These are phyloP conservation scores for Petrophora chlorosata DNA, from an alignment of 2,888 invertebrate species.

Conservation along the genomic window DNA sequence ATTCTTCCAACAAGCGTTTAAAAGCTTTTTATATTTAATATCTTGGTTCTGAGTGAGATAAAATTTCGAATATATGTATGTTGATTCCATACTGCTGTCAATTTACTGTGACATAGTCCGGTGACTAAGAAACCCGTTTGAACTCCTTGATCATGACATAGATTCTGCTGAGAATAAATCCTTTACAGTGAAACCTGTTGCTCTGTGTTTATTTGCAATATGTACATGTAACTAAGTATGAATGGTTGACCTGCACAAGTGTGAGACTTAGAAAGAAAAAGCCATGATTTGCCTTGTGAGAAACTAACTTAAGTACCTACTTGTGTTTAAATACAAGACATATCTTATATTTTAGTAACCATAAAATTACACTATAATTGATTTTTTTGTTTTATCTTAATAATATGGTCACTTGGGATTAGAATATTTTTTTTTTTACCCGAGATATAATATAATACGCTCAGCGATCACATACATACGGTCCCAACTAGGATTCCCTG, in stretches of 20 bases:
- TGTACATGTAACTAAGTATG: conserved; percentile 39
- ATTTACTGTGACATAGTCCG: conserved; percentile 13
- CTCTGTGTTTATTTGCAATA: conserved; percentile 53
- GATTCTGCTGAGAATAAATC: conserved; percentile 70
- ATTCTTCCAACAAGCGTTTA: too few species aligned
- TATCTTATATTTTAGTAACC: too few species aligned
- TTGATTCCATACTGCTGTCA: conserved; percentile 1
- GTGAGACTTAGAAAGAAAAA: not conserved
- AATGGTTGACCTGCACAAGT: conserved; percentile 9
- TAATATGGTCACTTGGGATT: too few species aligned
- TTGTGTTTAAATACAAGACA: too few species aligned
- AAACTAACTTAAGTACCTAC: too few species aligned
- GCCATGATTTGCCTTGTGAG: too few species aligned
- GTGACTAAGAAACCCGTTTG: conserved; percentile 68
- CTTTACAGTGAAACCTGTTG: conserved; percentile 71
- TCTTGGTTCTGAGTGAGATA: not conserved
- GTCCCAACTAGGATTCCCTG: too few species aligned
- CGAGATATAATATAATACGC: too few species aligned
- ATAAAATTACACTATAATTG: too few species aligned
- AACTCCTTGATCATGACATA: conserved; percentile 81
- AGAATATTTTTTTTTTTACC: too few species aligned
- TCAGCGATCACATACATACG: too few species aligned
- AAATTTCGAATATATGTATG: conserved; percentile 2
- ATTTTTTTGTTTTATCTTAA: too few species aligned
- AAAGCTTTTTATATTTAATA: not conserved